Evolutionary conservation across 1,140 invertebrate species (phyloP).

Genomic region (Tigriopus japonicus): DNA sequence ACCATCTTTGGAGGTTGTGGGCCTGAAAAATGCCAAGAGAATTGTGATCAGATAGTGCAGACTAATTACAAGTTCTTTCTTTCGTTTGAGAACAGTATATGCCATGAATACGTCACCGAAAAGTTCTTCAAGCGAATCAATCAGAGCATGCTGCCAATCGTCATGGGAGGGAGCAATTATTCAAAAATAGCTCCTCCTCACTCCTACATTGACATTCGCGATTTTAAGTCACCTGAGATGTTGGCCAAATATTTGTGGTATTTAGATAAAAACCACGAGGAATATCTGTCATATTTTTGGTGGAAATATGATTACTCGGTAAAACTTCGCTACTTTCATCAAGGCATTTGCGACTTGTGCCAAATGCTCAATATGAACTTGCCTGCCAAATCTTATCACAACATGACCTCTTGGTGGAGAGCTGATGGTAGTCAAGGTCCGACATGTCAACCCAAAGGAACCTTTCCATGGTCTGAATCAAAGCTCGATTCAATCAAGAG

Average conservation of each 20-base stretch:
- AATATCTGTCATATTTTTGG: background rate
- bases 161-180: constrained; percentile 26
- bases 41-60: constrained; percentile 19
- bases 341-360: too few species aligned
- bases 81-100: constrained; percentile 25
- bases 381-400: too few species aligned
- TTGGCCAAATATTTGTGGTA: constrained; percentile 21
- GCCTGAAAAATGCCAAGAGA: constrained; percentile 16
- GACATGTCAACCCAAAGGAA: too few species aligned
- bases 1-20: constrained; percentile 32
- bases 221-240: constrained; percentile 19
- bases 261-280: background rate
- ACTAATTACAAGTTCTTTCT: constrained; percentile 23
- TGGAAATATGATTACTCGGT: background rate
- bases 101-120: constrained; percentile 26
- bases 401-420: too few species aligned
- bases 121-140: constrained; percentile 22
- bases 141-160: constrained; percentile 23
- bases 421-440: too few species aligned
- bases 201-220: constrained; percentile 26
- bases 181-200: constrained; percentile 22
- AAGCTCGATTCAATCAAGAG: too few species aligned
- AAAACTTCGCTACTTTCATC: too few species aligned
- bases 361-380: too few species aligned
- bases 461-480: too few species aligned